Percentiles rank a stretch among this genome's conserved stretches.
phyloP scores from a whole-genome alignment of 2,113 vertebrate genomes.

The Felis chaus region DNA sequence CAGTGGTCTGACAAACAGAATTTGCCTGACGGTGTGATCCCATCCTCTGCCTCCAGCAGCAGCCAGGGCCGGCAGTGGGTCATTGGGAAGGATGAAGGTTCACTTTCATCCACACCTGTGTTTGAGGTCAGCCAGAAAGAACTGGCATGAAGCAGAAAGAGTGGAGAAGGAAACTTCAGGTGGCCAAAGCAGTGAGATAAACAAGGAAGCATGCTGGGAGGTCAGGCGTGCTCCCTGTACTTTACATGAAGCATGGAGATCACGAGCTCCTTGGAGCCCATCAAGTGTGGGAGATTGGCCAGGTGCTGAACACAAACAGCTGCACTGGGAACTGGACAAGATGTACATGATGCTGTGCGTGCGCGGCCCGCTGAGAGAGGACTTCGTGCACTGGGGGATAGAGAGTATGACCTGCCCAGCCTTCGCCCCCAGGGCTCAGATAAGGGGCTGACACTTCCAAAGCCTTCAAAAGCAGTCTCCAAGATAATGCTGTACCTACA shows the following conservation, averaged over 20 bases:
- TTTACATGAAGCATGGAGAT: not conserved
- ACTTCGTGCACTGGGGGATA: not conserved
- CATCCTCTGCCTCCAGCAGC: not conserved
- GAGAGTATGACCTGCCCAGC: rapidly evolving
- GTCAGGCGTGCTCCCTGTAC: not conserved
- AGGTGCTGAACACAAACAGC: not conserved
- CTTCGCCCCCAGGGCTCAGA: not conserved
- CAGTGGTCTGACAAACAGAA: not conserved
- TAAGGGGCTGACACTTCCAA: not conserved
- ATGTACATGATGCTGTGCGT: no score
- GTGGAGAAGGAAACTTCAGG: not conserved
- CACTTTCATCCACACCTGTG: not conserved
- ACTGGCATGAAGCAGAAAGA: not conserved
- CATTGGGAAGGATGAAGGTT: not conserved
- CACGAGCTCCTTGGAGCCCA: not conserved
- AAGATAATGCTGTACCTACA: not conserved
- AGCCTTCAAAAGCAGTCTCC: not conserved
- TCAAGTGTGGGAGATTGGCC: not conserved
- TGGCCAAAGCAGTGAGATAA: not conserved
- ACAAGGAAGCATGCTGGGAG: not conserved
- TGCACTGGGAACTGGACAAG: not conserved
- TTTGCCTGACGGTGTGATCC: not conserved
- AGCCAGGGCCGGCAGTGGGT: not conserved
- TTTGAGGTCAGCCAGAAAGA: not conserved
- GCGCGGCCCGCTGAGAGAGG: not conserved